Conservation (phyloP, 2,113 vertebrate genomes). For the Microcebus ravelobensis region DNA sequence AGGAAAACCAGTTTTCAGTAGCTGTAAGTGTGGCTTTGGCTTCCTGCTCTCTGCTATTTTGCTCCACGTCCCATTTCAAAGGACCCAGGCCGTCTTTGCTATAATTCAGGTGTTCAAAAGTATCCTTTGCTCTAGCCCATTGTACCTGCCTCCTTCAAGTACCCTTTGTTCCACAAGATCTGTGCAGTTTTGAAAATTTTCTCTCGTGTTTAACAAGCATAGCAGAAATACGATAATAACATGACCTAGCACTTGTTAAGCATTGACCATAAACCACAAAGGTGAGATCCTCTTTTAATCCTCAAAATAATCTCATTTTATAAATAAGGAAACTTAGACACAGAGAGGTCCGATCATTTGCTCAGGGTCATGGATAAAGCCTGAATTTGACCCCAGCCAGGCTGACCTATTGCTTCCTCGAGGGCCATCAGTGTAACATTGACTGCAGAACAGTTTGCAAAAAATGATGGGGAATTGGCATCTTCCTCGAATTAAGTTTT, state of each 20-base stretch:
- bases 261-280: neutral
- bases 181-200: neutral
- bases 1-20: neutral
- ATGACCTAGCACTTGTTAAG: neutral
- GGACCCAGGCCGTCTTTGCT: neutral
- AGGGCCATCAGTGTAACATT: neutral
- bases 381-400: neutral
- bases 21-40: neutral
- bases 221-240: neutral
- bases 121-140: neutral
- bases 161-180: neutral
- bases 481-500: neutral
- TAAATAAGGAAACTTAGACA: neutral
- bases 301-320: slow-evolving; percentile 15
- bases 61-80: neutral
- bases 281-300: neutral
- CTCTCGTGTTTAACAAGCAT: neutral
- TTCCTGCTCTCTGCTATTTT: neutral
- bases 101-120: neutral
- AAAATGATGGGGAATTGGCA: neutral
- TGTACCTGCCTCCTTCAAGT: neutral
- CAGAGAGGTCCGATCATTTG: neutral
- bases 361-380: neutral
- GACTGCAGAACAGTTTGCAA: neutral
- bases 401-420: neutral